These are phyloP conservation scores for Hippocampus barbouri DNA, from an alignment of 2,113 vertebrate species.

Conservation along the genomic window DNA sequence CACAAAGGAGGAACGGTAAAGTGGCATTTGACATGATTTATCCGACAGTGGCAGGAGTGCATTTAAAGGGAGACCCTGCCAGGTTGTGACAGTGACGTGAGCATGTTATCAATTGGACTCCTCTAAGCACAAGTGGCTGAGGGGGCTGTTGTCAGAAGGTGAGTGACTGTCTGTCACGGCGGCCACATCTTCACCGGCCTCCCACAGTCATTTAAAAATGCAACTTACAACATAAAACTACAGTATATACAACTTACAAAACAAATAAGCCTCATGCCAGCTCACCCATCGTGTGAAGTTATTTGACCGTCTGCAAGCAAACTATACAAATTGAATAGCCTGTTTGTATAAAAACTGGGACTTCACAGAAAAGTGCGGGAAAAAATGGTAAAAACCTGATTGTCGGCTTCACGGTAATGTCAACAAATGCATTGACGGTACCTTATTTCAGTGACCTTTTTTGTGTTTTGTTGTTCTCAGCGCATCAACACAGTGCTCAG, in stretches of 20 bases:
- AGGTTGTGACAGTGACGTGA: slow-evolving; percentile 87
- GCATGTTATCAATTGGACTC: slow-evolving; percentile 87
- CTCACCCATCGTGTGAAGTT: too few relatives aligned
- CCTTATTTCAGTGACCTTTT: not conserved
- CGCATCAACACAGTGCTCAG: not conserved
- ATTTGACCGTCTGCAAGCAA: too few relatives aligned
- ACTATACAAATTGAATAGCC: too few relatives aligned
- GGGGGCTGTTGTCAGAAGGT: slow-evolving; percentile 68
- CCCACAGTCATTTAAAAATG: not conserved
- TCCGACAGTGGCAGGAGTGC: slow-evolving; percentile 74
- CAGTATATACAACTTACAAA: too few relatives aligned
- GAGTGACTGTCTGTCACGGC: slow-evolving; percentile 70
- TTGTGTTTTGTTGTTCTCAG: not conserved
- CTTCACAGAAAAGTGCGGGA: too few relatives aligned
- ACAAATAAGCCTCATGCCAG: too few relatives aligned
- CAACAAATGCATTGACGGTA: not conserved
- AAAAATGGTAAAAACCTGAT: too few relatives aligned
- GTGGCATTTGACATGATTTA: slow-evolving; percentile 87
- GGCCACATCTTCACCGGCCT: slow-evolving; percentile 34
- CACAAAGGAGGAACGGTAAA: slow-evolving; percentile 72
- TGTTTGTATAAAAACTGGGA: too few relatives aligned
- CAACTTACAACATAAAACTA: not conserved
- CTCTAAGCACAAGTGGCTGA: slow-evolving; percentile 70
- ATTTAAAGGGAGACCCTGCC: slow-evolving; percentile 78
- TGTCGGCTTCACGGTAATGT: not conserved